phyloP scores from a whole-genome alignment of 2,113 vertebrate species.

The Gracilinanus agilis region DNA sequence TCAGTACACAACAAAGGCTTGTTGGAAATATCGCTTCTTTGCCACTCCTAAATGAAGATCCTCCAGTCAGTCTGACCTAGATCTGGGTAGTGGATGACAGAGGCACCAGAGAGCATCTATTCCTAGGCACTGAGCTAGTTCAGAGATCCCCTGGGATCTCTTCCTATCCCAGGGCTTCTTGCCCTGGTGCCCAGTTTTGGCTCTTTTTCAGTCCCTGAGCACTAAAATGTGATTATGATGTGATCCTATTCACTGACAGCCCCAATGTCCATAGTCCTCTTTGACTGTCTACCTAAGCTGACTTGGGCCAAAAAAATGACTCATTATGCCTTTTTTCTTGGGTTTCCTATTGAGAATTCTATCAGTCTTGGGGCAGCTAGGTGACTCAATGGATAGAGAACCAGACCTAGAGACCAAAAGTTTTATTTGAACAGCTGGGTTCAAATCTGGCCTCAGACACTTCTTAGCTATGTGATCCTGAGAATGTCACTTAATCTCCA shows the following conservation, averaged over 20 bases:
- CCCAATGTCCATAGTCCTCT: neutral
- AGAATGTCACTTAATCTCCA: too few species aligned
- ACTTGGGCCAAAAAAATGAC: neutral
- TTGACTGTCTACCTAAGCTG: neutral
- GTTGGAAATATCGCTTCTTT: neutral
- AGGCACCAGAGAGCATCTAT: neutral
- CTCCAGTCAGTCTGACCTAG: neutral
- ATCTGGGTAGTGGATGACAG: neutral
- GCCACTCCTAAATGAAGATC: neutral
- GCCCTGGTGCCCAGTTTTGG: neutral
- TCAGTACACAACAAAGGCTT: neutral
- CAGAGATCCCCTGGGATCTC: neutral
- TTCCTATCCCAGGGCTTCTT: neutral
- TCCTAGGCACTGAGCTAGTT: neutral
- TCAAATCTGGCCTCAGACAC: too few species aligned
- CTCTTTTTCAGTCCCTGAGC: neutral
- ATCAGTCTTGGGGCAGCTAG: too few species aligned
- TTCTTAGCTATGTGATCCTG: too few species aligned
- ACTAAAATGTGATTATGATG: too few species aligned
- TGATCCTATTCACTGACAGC: too few species aligned
- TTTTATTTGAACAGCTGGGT: too few species aligned
- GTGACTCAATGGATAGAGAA: too few species aligned
- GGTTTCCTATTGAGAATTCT: too few species aligned
- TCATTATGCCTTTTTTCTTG: neutral
- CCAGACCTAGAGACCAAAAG: too few species aligned